Evolutionary conservation across 2,888 invertebrate species (phyloP), one percentile per base, ranked within the genome.

Genomic region (Patella depressa): DNA sequence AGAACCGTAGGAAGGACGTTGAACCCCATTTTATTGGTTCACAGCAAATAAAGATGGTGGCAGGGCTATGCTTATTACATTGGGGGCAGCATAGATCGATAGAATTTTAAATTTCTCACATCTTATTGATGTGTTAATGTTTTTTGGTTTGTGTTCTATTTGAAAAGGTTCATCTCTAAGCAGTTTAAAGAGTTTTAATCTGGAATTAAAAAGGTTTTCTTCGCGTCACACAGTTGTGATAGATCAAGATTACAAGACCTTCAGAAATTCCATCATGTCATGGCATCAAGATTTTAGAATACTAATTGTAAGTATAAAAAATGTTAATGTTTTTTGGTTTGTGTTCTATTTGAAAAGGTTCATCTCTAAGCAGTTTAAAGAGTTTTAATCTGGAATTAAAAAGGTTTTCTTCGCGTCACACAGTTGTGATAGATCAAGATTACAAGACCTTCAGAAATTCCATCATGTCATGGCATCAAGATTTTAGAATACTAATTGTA

Each of bases 271-370:
- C 15, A 59, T 86, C 5, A 45, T 85, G 19, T 34, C 78, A n/a
- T 88, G 88, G 88, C 88, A 88, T 79, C 77, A 55, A 53, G 71
- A 78, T 14, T 86, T 82, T 73, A 83, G 77, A 72, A 57, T 76
- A 24, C n/a, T n/a, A n/a, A n/a, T n/a, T n/a, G n/a, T n/a, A n/a
- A n/a, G n/a, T n/a, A n/a, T n/a, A n/a, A n/a, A n/a, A n/a, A n/a
- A n/a, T 15, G 53, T 34, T 34, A 53, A 65, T 75, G 4, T 75
- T 15, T 45, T 72, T 57, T 15, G 57, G 69, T 72, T 55, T 65
- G n/a, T 45, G 65, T 83, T 79, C 45, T 45, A 45, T 45, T 9
- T 45, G 9, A 1, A 45, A 81, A 87, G 87, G 86, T 75, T 71
- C 70, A 53, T 78, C 82, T 29, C 75, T 86, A 53, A 69, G 53